A percentile compares a stretch with the other conserved stretches of the same genome.
Evolutionary conservation across 1,140 invertebrate species (phyloP).

Genomic region (Drusus annulatus): DNA sequence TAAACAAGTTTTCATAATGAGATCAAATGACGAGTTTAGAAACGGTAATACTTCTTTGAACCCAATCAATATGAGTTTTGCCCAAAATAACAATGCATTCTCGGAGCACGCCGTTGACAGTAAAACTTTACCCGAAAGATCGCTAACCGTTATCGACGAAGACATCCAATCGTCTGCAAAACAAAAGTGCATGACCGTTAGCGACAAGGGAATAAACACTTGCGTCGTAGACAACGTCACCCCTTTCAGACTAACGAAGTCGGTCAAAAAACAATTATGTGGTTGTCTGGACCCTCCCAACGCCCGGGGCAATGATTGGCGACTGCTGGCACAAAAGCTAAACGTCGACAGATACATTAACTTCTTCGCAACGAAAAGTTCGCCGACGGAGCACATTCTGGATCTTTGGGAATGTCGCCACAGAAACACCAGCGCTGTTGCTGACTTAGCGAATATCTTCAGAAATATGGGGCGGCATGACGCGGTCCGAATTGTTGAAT

Average conservation of each 20-base stretch:
- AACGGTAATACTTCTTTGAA: constrained; percentile 39
- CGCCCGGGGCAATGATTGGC: constrained; percentile 93
- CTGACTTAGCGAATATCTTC: constrained; percentile 91
- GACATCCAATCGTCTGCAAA: constrained; percentile 64
- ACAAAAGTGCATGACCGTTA: constrained; percentile 71
- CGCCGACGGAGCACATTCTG: constrained; percentile 96
- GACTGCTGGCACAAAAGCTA: constrained; percentile 90
- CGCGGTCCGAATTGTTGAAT: constrained; percentile 87
- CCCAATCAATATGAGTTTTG: constrained; percentile 12
- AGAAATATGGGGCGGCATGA: constrained; percentile 94
- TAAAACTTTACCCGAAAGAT: constrained; percentile 53
- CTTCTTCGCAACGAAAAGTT: constrained; percentile 95
- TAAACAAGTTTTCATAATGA: constrained; percentile 69
- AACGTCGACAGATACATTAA: constrained; percentile 96
- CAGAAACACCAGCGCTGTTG: constrained; percentile 87
- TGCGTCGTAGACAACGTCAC: constrained; percentile 69
- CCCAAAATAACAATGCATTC: constrained; percentile 31
- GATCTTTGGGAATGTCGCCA: constrained; percentile 96
- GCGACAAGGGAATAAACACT: constrained; percentile 72
- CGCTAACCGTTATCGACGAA: constrained; percentile 63
- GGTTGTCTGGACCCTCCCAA: constrained; percentile 92
- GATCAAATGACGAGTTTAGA: constrained; percentile 46
- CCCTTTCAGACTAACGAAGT: constrained; percentile 84
- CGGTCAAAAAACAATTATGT: constrained; percentile 88
- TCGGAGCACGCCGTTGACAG: constrained; percentile 48